These are phyloP conservation scores for Hyposoter didymator DNA, from an alignment of 2,888 invertebrate genomes.

Conservation along the genomic window DNA sequence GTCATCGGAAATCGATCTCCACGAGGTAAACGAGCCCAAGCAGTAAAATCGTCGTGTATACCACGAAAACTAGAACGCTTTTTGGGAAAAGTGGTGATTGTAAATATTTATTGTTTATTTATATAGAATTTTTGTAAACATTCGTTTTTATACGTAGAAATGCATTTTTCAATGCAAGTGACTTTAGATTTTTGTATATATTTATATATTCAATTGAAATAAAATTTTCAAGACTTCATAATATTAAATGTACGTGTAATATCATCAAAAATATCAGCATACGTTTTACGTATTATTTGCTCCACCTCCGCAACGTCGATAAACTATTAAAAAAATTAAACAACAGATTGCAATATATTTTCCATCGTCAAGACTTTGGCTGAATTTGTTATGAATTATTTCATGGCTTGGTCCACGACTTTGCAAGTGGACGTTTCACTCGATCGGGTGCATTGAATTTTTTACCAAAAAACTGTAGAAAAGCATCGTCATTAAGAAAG, in stretches of 20 bases:
- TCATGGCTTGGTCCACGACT: not conserved
- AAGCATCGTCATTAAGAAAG: not conserved
- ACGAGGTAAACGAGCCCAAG: too few relatives aligned
- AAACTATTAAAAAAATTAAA: not conserved
- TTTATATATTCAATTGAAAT: not conserved
- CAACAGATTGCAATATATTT: not conserved
- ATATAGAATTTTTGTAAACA: constrained; percentile 25
- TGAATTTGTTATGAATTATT: not conserved
- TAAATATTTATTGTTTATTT: not conserved
- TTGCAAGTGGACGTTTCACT: not conserved
- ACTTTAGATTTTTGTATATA: not conserved
- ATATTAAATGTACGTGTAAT: constrained; percentile 38
- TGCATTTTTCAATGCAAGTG: not conserved
- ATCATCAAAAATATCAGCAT: constrained; percentile 39
- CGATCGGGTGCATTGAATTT: not conserved
- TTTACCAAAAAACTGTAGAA: not conserved
- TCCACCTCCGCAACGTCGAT: not conserved
- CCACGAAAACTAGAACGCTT: not conserved
- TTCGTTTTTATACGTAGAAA: constrained; percentile 12
- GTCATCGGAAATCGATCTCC: too few relatives aligned
- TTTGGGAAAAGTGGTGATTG: too few relatives aligned
- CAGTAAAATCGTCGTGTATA: too few relatives aligned
- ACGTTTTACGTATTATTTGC: not conserved
- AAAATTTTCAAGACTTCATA: not conserved
- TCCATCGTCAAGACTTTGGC: not conserved